Evolutionary conservation across 1,140 invertebrate species (phyloP).

Genomic region (Phthorimaea operculella): DNA sequence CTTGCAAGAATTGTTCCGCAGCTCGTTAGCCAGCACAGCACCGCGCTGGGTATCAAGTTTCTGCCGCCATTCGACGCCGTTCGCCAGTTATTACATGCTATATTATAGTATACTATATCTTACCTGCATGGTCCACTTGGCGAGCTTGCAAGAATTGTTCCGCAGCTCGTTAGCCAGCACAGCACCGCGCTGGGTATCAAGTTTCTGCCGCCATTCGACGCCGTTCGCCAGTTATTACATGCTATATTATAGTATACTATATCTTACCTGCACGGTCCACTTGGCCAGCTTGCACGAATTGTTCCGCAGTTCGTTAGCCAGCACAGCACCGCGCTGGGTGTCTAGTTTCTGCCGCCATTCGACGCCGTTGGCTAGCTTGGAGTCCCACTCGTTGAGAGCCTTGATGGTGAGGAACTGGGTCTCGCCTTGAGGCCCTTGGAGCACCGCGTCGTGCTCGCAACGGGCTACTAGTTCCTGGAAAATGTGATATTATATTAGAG

Average conservation of each 20-base stretch:
- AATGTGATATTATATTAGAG: not conserved
- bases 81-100: no score
- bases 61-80: conserved; percentile 98
- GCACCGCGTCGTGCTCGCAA: conserved; percentile 97
- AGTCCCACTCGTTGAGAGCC: conserved; percentile 99
- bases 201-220: conserved; percentile 97
- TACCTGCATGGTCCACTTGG: conserved; percentile 97
- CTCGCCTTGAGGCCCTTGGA: conserved; percentile 91
- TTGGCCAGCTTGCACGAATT: conserved; percentile 99
- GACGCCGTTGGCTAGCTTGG: conserved; percentile 93
- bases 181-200: conserved; percentile 97
- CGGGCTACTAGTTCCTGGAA: conserved; percentile 79
- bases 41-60: conserved; percentile 97
- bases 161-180: conserved; percentile 98
- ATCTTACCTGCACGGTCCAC: conserved; percentile 91
- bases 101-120: no score
- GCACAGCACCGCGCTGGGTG: conserved; percentile 95
- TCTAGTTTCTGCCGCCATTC: conserved; percentile 99
- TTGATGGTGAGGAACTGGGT: conserved; percentile 96
- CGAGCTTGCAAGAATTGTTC: conserved; percentile 98
- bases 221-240: conserved; percentile 93
- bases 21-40: conserved; percentile 98
- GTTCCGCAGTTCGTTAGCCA: conserved; percentile 98
- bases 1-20: conserved; percentile 99
- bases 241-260: no score